Percentiles rank a stretch among this genome's conserved stretches.
Evolutionary conservation across 2,888 invertebrate genomes (phyloP).

Genomic region (Lucinisca nassula): DNA sequence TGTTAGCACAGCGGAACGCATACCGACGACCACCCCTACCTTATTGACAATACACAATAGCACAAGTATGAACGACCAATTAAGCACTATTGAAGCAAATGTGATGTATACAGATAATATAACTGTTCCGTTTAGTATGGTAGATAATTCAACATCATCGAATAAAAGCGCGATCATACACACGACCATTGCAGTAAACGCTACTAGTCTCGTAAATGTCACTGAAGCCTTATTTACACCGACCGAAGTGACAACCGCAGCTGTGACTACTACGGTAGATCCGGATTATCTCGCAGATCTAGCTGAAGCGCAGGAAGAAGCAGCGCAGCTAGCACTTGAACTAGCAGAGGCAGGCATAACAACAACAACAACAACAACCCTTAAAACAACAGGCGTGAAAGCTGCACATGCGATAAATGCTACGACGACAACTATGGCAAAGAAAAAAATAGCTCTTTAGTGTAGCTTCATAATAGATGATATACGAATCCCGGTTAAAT

Average conservation of each 20-base stretch:
- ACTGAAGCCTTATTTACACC: background rate
- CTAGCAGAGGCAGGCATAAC: constrained; percentile 30
- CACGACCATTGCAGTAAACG: constrained; percentile 3
- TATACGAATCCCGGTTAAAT: no score
- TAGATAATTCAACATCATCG: no score
- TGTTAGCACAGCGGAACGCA: no score
- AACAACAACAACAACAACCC: background rate
- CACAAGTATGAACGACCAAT: no score
- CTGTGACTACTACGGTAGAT: constrained; percentile 54
- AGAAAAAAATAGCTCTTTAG: no score
- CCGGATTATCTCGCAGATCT: constrained; percentile 51
- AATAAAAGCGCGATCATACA: background rate
- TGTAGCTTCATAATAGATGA: no score
- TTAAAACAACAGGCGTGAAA: background rate
- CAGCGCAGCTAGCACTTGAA: constrained; percentile 41
- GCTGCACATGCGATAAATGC: background rate
- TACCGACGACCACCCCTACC: no score
- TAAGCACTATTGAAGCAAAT: no score
- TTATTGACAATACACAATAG: no score
- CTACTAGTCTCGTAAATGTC: background rate
- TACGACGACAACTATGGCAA: no score
- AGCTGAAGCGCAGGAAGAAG: constrained; percentile 52
- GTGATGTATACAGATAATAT: no score
- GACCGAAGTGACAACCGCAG: background rate
- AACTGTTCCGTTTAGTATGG: no score